These are phyloP conservation scores for Pomacea canaliculata DNA, from an alignment of 2,888 invertebrate species.

Conservation along the genomic window DNA sequence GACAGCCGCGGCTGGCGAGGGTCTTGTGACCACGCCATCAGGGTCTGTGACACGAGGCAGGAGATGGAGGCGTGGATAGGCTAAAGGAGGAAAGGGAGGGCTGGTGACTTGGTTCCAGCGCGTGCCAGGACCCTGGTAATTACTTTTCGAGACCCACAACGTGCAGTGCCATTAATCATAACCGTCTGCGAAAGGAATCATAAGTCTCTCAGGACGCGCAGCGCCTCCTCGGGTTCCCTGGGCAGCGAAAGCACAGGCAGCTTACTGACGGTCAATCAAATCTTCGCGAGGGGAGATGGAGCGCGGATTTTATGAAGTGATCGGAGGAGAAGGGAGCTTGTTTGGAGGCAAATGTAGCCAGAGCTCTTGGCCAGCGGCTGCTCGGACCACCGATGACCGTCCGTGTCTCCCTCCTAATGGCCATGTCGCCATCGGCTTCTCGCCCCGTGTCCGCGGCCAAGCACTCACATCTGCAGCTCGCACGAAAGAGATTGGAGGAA, in stretches of 20 bases:
- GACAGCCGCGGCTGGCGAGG: not conserved
- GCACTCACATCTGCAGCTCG: too few species aligned
- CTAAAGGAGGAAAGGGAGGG: not conserved
- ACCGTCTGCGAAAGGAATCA: conserved; percentile 21
- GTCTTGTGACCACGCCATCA: not conserved
- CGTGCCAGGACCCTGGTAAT: conserved; percentile 10
- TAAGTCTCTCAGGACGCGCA: conserved; percentile 7
- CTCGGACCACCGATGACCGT: too few species aligned
- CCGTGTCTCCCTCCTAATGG: too few species aligned
- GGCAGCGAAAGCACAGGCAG: not conserved
- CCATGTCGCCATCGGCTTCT: too few species aligned
- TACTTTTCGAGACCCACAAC: conserved; percentile 4
- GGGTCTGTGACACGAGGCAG: not conserved
- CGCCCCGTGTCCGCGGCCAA: too few species aligned
- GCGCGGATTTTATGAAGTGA: conserved; percentile 20
- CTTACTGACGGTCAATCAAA: conserved; percentile 10
- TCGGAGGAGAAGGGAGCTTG: not conserved
- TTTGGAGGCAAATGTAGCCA: too few species aligned
- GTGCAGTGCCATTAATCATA: conserved; percentile 27
- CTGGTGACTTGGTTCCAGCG: conserved; percentile 5
- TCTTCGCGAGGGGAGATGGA: not conserved
- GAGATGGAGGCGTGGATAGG: not conserved
- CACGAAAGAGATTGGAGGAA: too few species aligned
- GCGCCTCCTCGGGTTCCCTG: not conserved
- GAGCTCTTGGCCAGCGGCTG: too few species aligned